phyloP scores from a whole-genome alignment of 2,888 invertebrate genomes.

The Agonopterix heracliana region DNA sequence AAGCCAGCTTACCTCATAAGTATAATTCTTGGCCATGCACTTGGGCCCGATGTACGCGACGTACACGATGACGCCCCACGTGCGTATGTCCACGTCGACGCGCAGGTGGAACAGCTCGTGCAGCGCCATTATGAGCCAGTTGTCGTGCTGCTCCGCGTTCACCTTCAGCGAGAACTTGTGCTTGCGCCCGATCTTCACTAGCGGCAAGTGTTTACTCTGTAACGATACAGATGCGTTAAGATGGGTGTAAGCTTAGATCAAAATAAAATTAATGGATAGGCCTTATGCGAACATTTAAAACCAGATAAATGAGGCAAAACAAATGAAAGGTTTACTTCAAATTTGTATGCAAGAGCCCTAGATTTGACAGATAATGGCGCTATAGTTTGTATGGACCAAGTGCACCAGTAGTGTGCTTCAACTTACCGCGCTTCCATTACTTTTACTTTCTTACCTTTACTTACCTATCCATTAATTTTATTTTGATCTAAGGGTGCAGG shows the following conservation, averaged over 20 bases:
- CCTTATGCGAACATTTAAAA: too few relatives aligned
- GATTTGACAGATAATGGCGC: too few relatives aligned
- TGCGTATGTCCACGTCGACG: conserved; percentile 50
- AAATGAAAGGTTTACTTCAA: too few relatives aligned
- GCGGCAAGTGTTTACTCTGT: conserved; percentile 47
- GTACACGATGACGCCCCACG: conserved; percentile 51
- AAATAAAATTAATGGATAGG: too few relatives aligned
- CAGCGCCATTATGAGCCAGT: conserved; percentile 49
- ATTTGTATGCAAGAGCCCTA: too few relatives aligned
- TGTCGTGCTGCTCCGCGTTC: conserved; percentile 50
- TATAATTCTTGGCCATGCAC: conserved; percentile 43
- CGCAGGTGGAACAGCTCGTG: conserved; percentile 55
- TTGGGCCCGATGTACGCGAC: conserved; percentile 65
- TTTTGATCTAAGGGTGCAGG: too few relatives aligned
- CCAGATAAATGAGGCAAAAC: neutral
- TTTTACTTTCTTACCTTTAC: neutral
- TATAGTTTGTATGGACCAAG: too few relatives aligned
- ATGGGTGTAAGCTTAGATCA: too few relatives aligned
- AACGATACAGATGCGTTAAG: conserved; percentile 7
- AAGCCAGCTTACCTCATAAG: conserved; percentile 41
- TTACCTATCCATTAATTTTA: neutral
- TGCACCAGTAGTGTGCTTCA: too few relatives aligned
- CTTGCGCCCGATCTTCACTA: conserved; percentile 41
- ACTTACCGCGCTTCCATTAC: too few relatives aligned
- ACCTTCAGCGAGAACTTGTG: conserved; percentile 52